Evolutionary conservation across 2,888 invertebrate genomes (phyloP).

Genomic region (Drosophila rellima): DNA sequence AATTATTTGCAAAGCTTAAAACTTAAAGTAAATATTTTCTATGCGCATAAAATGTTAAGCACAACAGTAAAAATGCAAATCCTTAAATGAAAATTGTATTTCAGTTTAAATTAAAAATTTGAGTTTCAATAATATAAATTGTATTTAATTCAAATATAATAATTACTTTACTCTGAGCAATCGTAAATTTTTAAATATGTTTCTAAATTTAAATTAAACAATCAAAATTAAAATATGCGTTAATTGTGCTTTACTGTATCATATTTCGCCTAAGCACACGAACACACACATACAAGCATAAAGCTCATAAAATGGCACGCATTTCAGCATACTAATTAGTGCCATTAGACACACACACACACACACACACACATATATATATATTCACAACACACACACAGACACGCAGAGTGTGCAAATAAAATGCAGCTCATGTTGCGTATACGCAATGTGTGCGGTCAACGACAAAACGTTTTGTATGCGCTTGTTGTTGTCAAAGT

Average conservation of each 20-base stretch:
- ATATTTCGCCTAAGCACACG: background rate
- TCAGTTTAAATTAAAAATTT: too few species aligned
- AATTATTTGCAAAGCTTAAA: too few species aligned
- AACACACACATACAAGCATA: background rate
- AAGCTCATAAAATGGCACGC: slow-evolving; percentile 10
- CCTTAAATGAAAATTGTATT: too few species aligned
- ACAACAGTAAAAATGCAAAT: too few species aligned
- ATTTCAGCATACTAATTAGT: slow-evolving; percentile 63
- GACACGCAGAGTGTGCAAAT: slow-evolving; percentile 2
- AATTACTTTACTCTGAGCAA: too few species aligned
- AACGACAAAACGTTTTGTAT: slow-evolving; percentile 31
- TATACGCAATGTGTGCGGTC: slow-evolving; percentile 55
- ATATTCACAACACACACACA: background rate
- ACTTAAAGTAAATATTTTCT: too few species aligned
- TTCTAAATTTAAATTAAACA: too few species aligned
- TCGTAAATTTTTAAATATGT: too few species aligned
- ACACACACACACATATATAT: background rate
- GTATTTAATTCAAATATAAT: background rate
- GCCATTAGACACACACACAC: slow-evolving; percentile 17
- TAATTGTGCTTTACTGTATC: slow-evolving; percentile 21
- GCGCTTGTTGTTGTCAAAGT: slow-evolving; percentile 14
- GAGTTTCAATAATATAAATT: too few species aligned
- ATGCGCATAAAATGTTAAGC: too few species aligned
- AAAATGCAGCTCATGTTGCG: slow-evolving; percentile 48
- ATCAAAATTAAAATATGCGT: background rate